Evolutionary conservation across 2,888 invertebrate genomes (phyloP).

Genomic region (Taphrorychus bicolor): DNA sequence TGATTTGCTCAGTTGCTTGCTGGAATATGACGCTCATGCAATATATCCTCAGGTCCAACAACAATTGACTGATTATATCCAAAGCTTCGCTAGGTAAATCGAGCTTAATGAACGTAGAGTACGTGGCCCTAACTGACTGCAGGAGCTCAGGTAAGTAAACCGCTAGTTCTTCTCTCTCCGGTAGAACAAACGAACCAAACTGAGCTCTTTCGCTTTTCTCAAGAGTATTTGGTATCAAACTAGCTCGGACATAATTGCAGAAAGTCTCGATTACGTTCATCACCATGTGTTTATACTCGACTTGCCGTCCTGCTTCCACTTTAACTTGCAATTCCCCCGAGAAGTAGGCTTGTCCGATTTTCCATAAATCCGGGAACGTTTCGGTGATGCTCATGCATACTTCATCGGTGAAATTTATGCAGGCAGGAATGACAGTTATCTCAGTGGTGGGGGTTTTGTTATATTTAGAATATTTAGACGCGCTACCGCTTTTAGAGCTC

Average conservation of each 20-base stretch:
- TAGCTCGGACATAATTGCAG: slow-evolving; percentile 74
- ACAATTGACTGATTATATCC: slow-evolving; percentile 82
- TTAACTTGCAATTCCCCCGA: slow-evolving; percentile 64
- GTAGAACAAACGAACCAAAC: slow-evolving; percentile 63
- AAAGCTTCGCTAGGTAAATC: slow-evolving; percentile 90
- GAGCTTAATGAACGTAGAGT: slow-evolving; percentile 79
- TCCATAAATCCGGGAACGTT: slow-evolving; percentile 92
- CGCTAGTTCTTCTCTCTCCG: slow-evolving; percentile 65
- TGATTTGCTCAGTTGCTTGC: slow-evolving; percentile 81
- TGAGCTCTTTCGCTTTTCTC: slow-evolving; percentile 60
- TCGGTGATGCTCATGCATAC: slow-evolving; percentile 77
- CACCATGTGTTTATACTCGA: slow-evolving; percentile 73
- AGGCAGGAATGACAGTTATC: slow-evolving; percentile 65
- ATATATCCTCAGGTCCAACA: slow-evolving; percentile 86
- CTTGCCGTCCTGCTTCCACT: slow-evolving; percentile 71
- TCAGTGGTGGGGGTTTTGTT: slow-evolving; percentile 49
- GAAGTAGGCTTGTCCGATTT: slow-evolving; percentile 93
- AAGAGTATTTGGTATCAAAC: slow-evolving; percentile 72
- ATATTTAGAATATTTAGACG: slow-evolving; percentile 56
- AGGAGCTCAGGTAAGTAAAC: slow-evolving; percentile 83
- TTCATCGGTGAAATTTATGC: slow-evolving; percentile 77
- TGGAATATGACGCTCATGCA: slow-evolving; percentile 86
- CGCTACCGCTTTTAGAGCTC: slow-evolving; percentile 44
- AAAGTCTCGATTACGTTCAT: slow-evolving; percentile 78
- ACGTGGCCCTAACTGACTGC: slow-evolving; percentile 73